Evolutionary conservation across 2,113 vertebrate genomes (phyloP).

Genomic region (Pardalotus punctatus): DNA sequence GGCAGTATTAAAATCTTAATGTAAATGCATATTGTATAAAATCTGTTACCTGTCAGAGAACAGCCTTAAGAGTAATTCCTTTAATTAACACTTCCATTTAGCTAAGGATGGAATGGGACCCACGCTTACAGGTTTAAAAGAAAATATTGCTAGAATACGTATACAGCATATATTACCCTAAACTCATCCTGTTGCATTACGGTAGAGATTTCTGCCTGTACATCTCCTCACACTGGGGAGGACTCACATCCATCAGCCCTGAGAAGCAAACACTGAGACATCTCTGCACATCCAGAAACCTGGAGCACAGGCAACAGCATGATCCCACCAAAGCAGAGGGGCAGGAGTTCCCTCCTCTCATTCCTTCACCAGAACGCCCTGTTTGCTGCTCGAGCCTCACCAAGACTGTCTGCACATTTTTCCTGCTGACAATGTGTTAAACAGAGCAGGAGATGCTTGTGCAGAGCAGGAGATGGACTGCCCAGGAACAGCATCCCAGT

Average conservation of each 20-base stretch:
- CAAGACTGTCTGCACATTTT: accelerated
- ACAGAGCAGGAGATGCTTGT: background rate
- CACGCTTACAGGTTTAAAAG: background rate
- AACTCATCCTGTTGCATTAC: background rate
- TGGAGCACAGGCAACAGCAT: background rate
- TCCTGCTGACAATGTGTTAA: background rate
- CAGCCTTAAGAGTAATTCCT: background rate
- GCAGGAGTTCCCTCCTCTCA: background rate
- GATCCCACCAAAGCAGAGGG: background rate
- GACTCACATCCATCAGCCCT: background rate
- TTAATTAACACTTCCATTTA: background rate
- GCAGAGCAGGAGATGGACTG: background rate
- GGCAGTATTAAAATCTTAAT: background rate
- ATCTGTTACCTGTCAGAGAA: background rate
- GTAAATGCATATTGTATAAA: background rate
- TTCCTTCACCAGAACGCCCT: background rate
- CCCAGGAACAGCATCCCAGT: background rate
- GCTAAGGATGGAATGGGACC: background rate
- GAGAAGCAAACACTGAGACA: background rate
- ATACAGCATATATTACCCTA: background rate
- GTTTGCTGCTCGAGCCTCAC: background rate
- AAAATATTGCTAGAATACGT: background rate
- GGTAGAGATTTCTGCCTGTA: background rate
- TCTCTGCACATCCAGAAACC: background rate
- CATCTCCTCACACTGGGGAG: background rate